Evolutionary conservation across 2,888 invertebrate genomes (phyloP).

Genomic region (Drosophila planitibia): DNA sequence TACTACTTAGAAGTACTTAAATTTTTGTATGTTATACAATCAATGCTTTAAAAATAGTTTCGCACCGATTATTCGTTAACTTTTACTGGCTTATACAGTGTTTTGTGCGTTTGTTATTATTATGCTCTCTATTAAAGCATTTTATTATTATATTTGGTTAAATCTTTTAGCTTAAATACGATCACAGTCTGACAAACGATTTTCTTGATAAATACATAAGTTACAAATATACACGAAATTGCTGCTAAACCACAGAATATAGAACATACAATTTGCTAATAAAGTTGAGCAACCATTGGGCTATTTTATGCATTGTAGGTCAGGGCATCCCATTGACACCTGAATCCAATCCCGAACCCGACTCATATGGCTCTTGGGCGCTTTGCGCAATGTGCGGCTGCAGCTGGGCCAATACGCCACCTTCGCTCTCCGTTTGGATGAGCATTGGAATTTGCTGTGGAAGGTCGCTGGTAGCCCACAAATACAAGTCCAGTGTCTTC

Average conservation of each 20-base stretch:
- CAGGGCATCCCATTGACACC: conserved; percentile 72
- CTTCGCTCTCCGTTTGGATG: conserved; percentile 84
- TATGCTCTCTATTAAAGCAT: conserved; percentile 24
- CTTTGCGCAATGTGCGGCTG: conserved; percentile 44
- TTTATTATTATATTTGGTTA: conserved; percentile 53
- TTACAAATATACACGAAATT: conserved; percentile 43
- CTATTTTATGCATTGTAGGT: conserved; percentile 27
- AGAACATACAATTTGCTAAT: conserved; percentile 48
- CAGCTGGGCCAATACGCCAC: conserved; percentile 66
- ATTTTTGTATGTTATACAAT: neutral
- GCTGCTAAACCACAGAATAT: conserved; percentile 36
- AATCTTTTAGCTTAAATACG: conserved; percentile 58
- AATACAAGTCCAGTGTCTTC: conserved; percentile 93
- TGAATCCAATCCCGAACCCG: conserved; percentile 60
- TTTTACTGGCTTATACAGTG: neutral
- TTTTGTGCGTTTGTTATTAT: conserved; percentile 41
- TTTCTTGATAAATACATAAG: conserved; percentile 38
- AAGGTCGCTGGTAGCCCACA: conserved; percentile 93
- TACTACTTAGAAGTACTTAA: conserved; percentile 9
- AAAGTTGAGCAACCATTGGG: conserved; percentile 14
- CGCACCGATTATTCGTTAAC: conserved; percentile 1
- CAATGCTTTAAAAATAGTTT: neutral
- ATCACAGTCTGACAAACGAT: conserved; percentile 66
- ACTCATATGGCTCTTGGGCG: conserved; percentile 36
- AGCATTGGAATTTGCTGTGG: conserved; percentile 89